Evolutionary conservation across 2,113 vertebrate genomes (phyloP).

Genomic region (Calcarius ornatus): DNA sequence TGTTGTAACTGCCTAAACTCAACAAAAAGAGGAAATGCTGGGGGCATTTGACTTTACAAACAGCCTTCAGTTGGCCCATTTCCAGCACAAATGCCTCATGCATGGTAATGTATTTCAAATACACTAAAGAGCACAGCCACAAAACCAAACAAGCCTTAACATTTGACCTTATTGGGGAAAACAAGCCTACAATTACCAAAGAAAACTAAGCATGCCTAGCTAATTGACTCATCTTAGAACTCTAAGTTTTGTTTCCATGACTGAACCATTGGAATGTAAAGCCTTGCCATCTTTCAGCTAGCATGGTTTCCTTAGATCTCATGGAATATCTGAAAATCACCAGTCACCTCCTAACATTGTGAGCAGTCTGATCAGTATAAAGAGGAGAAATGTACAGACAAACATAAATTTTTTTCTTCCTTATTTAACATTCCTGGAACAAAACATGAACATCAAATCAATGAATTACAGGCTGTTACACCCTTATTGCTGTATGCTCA

Average conservation of each 20-base stretch:
- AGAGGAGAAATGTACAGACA: not conserved
- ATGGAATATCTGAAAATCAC: constrained; percentile 3
- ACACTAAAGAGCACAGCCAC: constrained; percentile 7
- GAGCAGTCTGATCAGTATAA: not conserved
- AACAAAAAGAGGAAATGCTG: not conserved
- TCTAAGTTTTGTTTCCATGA: constrained; percentile 68
- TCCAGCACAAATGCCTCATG: not conserved
- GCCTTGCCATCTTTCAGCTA: constrained; percentile 44
- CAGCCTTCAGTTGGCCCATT: not conserved
- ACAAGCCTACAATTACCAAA: constrained; percentile 72
- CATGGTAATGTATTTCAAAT: constrained; percentile 53
- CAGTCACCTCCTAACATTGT: not conserved
- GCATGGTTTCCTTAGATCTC: constrained; percentile 38
- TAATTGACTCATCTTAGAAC: constrained; percentile 74
- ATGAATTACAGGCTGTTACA: not conserved
- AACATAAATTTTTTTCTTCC: not conserved
- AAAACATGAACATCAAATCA: not conserved
- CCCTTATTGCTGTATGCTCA: not conserved
- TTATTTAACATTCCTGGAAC: not conserved
- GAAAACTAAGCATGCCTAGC: constrained; percentile 74
- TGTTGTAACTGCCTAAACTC: not conserved
- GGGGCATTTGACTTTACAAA: not conserved
- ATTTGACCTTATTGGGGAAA: constrained; percentile 75
- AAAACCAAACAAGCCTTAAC: constrained; percentile 74
- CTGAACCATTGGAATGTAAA: constrained; percentile 73